Conservation (phyloP, 2,797 vertebrate species). For the Squalus acanthias region DNA sequence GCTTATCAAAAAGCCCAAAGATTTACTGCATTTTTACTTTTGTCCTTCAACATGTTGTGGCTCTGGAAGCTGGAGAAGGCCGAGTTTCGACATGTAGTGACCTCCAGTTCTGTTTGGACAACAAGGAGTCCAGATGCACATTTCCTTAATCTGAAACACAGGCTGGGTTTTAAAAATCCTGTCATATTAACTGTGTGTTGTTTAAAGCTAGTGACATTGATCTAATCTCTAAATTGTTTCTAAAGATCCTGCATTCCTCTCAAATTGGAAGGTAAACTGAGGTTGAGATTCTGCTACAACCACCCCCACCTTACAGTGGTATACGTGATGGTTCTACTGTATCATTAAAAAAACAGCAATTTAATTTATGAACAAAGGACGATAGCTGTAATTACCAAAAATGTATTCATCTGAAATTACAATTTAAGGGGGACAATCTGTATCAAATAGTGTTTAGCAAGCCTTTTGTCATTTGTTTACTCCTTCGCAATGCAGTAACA, state of each 20-base stretch:
- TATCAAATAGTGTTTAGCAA: neutral
- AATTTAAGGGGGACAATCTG: neutral
- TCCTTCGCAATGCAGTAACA: neutral
- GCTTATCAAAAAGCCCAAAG: neutral
- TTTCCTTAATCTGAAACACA: neutral
- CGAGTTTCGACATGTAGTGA: neutral
- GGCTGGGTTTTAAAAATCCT: neutral
- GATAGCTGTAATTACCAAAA: neutral
- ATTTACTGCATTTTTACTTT: neutral
- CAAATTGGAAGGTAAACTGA: neutral
- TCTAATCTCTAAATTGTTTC: neutral
- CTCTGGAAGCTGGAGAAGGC: neutral
- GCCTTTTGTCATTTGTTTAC: neutral
- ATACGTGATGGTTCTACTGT: neutral
- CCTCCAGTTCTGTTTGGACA: neutral
- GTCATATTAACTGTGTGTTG: neutral
- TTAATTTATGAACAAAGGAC: neutral
- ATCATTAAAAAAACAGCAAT: neutral
- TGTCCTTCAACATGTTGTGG: neutral
- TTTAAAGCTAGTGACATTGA: neutral
- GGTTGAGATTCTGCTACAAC: neutral
- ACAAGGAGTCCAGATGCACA: neutral
- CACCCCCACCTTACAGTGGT: neutral
- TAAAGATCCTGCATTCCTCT: neutral
- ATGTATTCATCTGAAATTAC: neutral